A percentile compares a stretch with the other conserved stretches of the same genome.
phyloP scores from a whole-genome alignment of 2,113 vertebrate species.

The Glaucidium brasilianum region DNA sequence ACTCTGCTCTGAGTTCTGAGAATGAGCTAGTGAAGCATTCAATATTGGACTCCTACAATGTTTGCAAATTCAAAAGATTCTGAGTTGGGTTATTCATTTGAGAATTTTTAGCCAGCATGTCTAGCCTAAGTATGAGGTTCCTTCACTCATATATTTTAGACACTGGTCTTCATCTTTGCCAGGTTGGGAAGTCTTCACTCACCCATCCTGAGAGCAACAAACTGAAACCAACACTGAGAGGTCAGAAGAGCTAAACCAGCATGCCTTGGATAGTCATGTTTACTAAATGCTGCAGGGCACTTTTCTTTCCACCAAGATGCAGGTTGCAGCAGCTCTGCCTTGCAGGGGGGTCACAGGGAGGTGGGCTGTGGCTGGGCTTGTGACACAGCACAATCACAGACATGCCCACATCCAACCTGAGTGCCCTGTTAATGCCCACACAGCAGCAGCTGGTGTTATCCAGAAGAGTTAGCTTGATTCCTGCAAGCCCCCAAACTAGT shows the following conservation, averaged over 20 bases:
- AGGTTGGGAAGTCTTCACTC: background rate
- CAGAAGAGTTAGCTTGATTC: background rate
- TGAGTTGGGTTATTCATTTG: background rate
- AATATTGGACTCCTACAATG: background rate
- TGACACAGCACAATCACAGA: background rate
- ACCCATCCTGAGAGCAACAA: background rate
- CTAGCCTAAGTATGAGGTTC: background rate
- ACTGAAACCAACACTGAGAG: background rate
- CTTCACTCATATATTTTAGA: background rate
- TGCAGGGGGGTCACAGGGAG: background rate
- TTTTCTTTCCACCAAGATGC: background rate
- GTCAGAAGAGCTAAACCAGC: background rate
- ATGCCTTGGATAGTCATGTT: background rate
- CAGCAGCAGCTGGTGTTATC: background rate
- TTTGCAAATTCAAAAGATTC: background rate
- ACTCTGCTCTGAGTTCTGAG: background rate
- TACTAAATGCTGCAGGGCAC: background rate
- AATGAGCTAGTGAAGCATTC: background rate
- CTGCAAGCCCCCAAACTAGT: background rate
- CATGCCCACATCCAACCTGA: background rate
- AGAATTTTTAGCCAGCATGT: background rate
- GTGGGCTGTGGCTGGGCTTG: background rate
- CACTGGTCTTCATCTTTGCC: background rate
- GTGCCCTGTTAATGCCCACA: background rate
- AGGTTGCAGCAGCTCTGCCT: background rate